These are phyloP conservation scores for Merodon equestris DNA, from an alignment of 2,888 invertebrate genomes.

Conservation along the genomic window DNA sequence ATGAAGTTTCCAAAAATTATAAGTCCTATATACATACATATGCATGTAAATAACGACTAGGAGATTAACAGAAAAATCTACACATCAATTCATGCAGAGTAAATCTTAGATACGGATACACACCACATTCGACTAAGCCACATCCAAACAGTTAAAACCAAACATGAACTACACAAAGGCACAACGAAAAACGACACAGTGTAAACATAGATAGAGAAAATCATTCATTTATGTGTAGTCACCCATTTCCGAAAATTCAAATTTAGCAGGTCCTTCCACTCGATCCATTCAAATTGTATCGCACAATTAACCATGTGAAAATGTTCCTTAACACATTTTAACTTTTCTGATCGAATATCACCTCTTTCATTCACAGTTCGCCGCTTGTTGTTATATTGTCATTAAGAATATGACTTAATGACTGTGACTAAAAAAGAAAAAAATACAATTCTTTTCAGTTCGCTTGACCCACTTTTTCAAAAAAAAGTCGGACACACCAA, in stretches of 20 bases:
- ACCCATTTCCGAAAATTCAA: conserved; percentile 54
- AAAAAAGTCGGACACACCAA: conserved; percentile 22
- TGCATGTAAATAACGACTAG: conserved; percentile 1
- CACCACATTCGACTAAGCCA: too few species aligned
- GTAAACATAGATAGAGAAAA: conserved; percentile 25
- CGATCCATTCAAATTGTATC: conserved; percentile 12
- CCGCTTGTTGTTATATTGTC: too few species aligned
- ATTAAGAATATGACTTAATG: too few species aligned
- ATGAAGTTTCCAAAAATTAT: too few species aligned
- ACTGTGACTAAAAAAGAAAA: conserved; percentile 39
- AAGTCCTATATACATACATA: background rate
- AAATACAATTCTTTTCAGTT: conserved; percentile 25
- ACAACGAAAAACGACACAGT: conserved; percentile 18
- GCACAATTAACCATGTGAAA: conserved; percentile 20
- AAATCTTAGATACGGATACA: conserved; percentile 22
- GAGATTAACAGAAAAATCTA: background rate
- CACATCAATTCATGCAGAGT: conserved; percentile 31
- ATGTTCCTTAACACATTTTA: conserved; percentile 10
- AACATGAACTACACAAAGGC: conserved; percentile 11
- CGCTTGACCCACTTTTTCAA: conserved; percentile 60
- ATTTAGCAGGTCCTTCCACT: conserved; percentile 26
- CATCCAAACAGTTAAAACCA: conserved; percentile 9
- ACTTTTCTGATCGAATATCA: too few species aligned
- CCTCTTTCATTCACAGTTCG: too few species aligned
- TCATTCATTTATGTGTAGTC: conserved; percentile 46